phyloP scores from a whole-genome alignment of 2,113 vertebrate genomes.

The Rhinogobius similis region DNA sequence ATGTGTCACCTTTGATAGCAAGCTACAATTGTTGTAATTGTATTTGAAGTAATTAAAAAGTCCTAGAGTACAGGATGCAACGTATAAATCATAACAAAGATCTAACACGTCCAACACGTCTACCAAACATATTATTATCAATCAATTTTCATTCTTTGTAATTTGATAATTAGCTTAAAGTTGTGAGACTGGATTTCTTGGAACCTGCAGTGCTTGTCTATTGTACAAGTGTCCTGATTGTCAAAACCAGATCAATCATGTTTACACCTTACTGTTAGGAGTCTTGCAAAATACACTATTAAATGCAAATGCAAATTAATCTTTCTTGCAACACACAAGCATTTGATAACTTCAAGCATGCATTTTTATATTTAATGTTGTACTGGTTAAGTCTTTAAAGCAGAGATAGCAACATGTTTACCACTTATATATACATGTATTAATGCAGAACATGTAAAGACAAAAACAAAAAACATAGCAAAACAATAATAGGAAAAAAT shows the following conservation, averaged over 20 bases:
- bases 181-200: neutral
- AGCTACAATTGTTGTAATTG: neutral
- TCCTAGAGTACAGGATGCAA: neutral
- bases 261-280: neutral
- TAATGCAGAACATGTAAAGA: neutral
- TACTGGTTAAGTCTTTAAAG: neutral
- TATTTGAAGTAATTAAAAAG: neutral
- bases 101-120: neutral
- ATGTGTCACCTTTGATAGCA: neutral
- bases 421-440: neutral
- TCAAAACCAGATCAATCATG: too few relatives aligned
- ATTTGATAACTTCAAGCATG: too few relatives aligned
- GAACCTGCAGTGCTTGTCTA: neutral
- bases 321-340: too few relatives aligned
- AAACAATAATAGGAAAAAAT: too few relatives aligned
- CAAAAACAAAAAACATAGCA: neutral
- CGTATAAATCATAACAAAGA: neutral
- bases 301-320: neutral
- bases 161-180: neutral
- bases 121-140: neutral
- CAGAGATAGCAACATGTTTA: neutral
- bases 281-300: neutral
- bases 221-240: neutral
- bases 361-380: neutral
- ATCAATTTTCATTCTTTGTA: neutral